phyloP scores from a whole-genome alignment of 1,140 invertebrate genomes.

The Drosophila trapezifrons region DNA sequence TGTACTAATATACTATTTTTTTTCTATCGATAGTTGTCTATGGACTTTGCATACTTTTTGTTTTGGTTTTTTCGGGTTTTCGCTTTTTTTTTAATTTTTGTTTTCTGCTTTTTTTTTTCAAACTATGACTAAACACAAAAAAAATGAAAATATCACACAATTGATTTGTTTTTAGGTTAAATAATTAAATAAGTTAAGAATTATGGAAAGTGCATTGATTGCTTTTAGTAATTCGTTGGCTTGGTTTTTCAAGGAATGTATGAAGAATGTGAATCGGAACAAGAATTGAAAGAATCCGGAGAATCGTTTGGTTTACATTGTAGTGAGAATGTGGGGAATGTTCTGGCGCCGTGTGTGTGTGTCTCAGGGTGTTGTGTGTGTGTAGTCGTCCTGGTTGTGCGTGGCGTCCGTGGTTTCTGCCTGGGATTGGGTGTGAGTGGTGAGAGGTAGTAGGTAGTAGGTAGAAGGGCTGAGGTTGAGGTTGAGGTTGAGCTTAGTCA shows the following conservation, averaged over 20 bases:
- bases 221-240: constrained; percentile 54
- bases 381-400: constrained; percentile 7
- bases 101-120: constrained; percentile 31
- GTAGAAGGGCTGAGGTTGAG: constrained; percentile 49
- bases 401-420: constrained; percentile 45
- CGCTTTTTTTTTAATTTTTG: constrained; percentile 29
- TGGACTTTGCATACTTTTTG: constrained; percentile 54
- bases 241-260: constrained; percentile 28
- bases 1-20: constrained; percentile 37
- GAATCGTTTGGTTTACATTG: constrained; percentile 67
- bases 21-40: constrained; percentile 34
- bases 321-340: constrained; percentile 31
- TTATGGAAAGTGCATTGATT: constrained; percentile 46
- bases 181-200: constrained; percentile 42
- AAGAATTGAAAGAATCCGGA: constrained; percentile 58
- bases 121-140: constrained; percentile 66
- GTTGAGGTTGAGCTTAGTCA: constrained; percentile 79
- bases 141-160: constrained; percentile 64
- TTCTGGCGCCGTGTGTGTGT: constrained; percentile 36
- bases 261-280: constrained; percentile 67
- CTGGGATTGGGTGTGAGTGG: constrained; percentile 31
- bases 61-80: constrained; percentile 47
- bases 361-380: constrained; percentile 29
- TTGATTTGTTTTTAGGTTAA: constrained; percentile 50
- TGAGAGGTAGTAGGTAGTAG: constrained; percentile 36